A percentile compares a stretch with the other conserved stretches of the same genome.
These are phyloP conservation scores for Mizuhopecten yessoensis DNA, from an alignment of 1,140 invertebrate species.

Conservation along the genomic window DNA sequence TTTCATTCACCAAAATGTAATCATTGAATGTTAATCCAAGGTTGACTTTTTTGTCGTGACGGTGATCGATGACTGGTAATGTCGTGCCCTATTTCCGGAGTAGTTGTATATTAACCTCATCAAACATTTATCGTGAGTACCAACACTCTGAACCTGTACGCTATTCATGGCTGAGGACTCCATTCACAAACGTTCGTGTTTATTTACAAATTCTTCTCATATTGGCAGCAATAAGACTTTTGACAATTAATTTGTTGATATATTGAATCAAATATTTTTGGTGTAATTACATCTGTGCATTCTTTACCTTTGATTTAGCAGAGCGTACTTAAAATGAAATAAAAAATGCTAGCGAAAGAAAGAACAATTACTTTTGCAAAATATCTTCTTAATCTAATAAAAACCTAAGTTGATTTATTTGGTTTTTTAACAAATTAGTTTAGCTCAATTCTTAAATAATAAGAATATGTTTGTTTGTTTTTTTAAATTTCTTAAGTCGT, in stretches of 20 bases:
- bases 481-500: too few relatives aligned
- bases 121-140: conserved; percentile 10
- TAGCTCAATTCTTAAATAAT: too few relatives aligned
- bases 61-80: not conserved
- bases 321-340: too few relatives aligned
- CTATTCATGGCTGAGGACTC: not conserved
- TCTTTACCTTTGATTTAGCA: too few relatives aligned
- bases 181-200: not conserved
- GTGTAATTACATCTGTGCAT: too few relatives aligned
- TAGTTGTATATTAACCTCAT: not conserved
- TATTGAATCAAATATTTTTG: not conserved
- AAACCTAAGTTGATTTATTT: too few relatives aligned
- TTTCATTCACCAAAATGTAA: conserved; percentile 5
- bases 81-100: not conserved
- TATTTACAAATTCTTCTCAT: not conserved
- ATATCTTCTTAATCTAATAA: too few relatives aligned
- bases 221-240: not conserved
- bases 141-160: not conserved
- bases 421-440: too few relatives aligned
- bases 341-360: too few relatives aligned
- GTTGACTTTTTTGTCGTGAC: not conserved
- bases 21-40: conserved; percentile 18
- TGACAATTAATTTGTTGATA: not conserved
- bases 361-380: too few relatives aligned
- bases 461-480: too few relatives aligned